Conservation (phyloP, 2,797 vertebrate genomes). For the Amphiprion clarkii region DNA sequence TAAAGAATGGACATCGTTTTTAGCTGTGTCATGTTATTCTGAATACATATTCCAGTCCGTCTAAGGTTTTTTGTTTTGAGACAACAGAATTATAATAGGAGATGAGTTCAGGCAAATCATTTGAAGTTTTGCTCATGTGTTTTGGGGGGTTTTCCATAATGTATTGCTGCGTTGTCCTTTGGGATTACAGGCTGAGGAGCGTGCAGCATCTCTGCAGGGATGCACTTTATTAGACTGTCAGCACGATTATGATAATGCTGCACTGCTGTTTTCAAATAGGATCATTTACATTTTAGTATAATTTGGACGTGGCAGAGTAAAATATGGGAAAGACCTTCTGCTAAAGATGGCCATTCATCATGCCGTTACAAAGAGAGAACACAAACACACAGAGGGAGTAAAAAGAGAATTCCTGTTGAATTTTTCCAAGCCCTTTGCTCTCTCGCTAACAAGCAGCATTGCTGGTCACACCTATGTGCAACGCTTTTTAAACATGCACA, state of each 20-base stretch:
- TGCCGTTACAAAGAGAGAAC: constrained; percentile 8
- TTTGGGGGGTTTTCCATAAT: background rate
- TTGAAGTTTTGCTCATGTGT: background rate
- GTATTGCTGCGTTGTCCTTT: background rate
- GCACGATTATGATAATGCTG: constrained; percentile 62
- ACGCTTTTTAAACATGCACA: constrained; percentile 15
- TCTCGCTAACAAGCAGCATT: constrained; percentile 8
- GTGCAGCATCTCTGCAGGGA: constrained; percentile 36
- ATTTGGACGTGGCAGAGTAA: constrained; percentile 53
- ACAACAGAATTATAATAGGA: background rate
- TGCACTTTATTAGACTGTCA: constrained; percentile 51
- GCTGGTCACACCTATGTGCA: constrained; percentile 7
- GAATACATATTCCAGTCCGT: too few relatives aligned
- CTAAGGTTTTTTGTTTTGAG: background rate
- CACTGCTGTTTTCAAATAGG: constrained; percentile 54
- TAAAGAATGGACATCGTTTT: background rate
- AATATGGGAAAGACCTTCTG: constrained; percentile 55
- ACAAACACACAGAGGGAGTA: background rate
- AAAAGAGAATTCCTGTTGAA: background rate
- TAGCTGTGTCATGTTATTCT: background rate
- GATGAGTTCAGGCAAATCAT: background rate
- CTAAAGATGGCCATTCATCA: constrained; percentile 64
- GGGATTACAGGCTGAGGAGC: constrained; percentile 9
- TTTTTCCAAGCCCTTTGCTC: background rate
- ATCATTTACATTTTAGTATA: constrained; percentile 63